These are phyloP conservation scores for Watsonalla binaria DNA, from an alignment of 2,888 invertebrate genomes.

Conservation along the genomic window DNA sequence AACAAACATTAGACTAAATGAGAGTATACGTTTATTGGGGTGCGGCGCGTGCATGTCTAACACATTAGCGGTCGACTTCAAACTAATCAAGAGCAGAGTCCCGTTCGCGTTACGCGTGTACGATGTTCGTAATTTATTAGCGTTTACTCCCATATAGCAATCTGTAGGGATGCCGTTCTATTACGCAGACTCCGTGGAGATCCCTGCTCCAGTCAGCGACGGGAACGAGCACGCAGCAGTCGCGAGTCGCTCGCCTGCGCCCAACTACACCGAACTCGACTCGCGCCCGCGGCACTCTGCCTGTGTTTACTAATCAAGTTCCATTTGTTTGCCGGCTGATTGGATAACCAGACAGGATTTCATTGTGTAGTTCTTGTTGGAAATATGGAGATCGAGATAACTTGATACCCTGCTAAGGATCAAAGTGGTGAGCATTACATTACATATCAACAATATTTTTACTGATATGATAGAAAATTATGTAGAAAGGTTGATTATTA, in stretches of 20 bases:
- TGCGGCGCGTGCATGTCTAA: conserved; percentile 39
- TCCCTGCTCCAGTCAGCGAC: conserved; percentile 70
- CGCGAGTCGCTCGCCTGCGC: conserved; percentile 36
- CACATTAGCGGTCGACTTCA: conserved; percentile 71
- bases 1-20: conserved; percentile 14
- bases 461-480: no score
- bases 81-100: conserved; percentile 73
- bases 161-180: conserved; percentile 74
- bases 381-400: conserved; percentile 52
- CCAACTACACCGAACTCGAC: conserved; percentile 37
- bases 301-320: conserved; percentile 43
- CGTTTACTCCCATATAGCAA: conserved; percentile 76
- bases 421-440: conserved; percentile 39
- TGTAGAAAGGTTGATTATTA: no score
- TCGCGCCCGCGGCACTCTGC: conserved; percentile 34
- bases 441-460: neutral
- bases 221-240: conserved; percentile 56
- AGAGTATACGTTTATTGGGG: conserved; percentile 11
- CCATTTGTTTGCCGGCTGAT: conserved; percentile 31
- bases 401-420: conserved; percentile 39
- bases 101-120: conserved; percentile 67
- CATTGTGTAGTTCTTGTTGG: conserved; percentile 31
- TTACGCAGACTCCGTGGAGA: conserved; percentile 77
- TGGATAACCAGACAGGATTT: conserved; percentile 38
- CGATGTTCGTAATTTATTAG: conserved; percentile 76